Conservation (phyloP, 1,140 invertebrate genomes). For the Drosophila bipectinata region DNA sequence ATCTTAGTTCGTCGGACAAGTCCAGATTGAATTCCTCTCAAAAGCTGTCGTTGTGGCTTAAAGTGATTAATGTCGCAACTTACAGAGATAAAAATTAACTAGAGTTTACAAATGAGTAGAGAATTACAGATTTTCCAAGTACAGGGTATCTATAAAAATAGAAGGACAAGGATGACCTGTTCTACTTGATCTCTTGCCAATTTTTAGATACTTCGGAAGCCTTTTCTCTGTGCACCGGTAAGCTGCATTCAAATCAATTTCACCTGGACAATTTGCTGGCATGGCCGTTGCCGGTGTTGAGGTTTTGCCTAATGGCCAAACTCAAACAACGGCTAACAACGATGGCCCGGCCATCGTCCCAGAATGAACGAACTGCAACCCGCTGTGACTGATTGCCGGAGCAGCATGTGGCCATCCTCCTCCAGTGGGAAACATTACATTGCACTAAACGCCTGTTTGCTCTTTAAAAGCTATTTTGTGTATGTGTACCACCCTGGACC, state of each 20-base stretch:
- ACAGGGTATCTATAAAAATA: too few species aligned
- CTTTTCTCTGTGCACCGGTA: neutral
- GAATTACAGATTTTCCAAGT: too few species aligned
- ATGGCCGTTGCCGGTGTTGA: conserved; percentile 6
- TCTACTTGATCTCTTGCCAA: neutral
- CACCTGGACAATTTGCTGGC: conserved; percentile 17
- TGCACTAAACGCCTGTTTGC: conserved; percentile 41
- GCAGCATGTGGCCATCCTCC: conserved; percentile 37
- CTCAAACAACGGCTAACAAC: conserved; percentile 4
- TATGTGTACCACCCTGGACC: conserved; percentile 9
- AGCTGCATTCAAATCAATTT: conserved; percentile 34
- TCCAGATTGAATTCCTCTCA: conserved; percentile 38
- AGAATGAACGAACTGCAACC: conserved; percentile 12
- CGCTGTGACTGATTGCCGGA: conserved; percentile 42
- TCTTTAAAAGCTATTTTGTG: conserved; percentile 52
- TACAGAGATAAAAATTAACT: neutral
- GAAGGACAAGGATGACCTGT: too few species aligned
- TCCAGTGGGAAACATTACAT: conserved; percentile 27
- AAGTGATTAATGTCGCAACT: conserved; percentile 30
- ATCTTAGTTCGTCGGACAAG: neutral
- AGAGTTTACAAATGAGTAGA: neutral
- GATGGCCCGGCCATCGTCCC: neutral
- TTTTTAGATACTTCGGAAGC: neutral
- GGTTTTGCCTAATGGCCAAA: conserved; percentile 21
- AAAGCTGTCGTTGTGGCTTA: conserved; percentile 12